These are phyloP conservation scores for Matsumurasca onukii DNA, from an alignment of 1,140 invertebrate species.

Conservation along the genomic window DNA sequence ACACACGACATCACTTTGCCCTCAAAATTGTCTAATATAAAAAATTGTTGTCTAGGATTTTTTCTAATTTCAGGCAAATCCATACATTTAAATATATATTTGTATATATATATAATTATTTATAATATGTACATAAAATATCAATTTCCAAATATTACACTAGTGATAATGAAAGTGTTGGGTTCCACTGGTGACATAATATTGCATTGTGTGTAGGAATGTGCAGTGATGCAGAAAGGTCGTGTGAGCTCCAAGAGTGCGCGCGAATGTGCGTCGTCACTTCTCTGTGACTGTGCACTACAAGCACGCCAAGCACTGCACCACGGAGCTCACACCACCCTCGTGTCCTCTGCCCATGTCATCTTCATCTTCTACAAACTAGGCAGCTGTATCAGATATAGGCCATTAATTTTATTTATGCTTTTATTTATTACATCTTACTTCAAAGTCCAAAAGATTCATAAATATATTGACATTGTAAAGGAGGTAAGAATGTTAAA, in stretches of 20 bases:
- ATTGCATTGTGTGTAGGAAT: constrained; percentile 6
- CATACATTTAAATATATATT: constrained; percentile 32
- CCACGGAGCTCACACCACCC: background rate
- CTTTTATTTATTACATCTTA: constrained; percentile 27
- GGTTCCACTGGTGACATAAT: constrained; percentile 16
- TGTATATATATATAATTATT: constrained; percentile 29
- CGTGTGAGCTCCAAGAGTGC: background rate
- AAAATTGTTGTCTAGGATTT: constrained; percentile 28
- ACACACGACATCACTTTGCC: constrained; percentile 8
- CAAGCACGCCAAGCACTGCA: background rate
- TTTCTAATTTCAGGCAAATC: constrained; percentile 31
- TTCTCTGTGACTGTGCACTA: too few species aligned
- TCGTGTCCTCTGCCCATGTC: too few species aligned
- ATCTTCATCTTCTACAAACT: constrained; percentile 26
- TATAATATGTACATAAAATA: constrained; percentile 32
- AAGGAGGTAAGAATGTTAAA: background rate
- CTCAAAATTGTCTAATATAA: constrained; percentile 19
- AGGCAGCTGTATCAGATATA: constrained; percentile 21
- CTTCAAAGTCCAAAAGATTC: constrained; percentile 22
- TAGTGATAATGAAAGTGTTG: constrained; percentile 30
- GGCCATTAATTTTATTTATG: constrained; percentile 26
- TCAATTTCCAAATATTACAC: constrained; percentile 27
- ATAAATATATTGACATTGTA: constrained; percentile 18
- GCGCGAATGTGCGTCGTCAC: background rate
- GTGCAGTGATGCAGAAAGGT: too few species aligned